These are phyloP conservation scores for Hylaeus anthracinus DNA, from an alignment of 1,140 invertebrate genomes.

Conservation along the genomic window DNA sequence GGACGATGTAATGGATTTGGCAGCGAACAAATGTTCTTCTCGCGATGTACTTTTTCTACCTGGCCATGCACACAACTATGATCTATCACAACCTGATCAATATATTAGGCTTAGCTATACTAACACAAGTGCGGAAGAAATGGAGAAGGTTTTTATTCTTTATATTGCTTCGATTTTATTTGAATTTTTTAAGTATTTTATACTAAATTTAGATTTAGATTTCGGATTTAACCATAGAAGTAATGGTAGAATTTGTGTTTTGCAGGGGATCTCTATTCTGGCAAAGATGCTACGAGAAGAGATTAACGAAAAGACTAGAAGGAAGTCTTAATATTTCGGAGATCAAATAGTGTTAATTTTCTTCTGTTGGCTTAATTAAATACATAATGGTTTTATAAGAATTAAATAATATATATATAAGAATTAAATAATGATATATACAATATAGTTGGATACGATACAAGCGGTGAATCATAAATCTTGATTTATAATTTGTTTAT, in stretches of 20 bases:
- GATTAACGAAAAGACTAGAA: neutral
- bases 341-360: too few relatives aligned
- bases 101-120: slow-evolving; percentile 82
- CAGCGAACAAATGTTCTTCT: slow-evolving; percentile 78
- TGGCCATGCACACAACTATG: slow-evolving; percentile 80
- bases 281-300: slow-evolving; percentile 49
- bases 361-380: too few relatives aligned
- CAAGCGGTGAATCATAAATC: too few relatives aligned
- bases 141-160: slow-evolving; percentile 78
- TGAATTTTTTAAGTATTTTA: neutral
- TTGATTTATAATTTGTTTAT: too few relatives aligned
- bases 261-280: slow-evolving; percentile 33
- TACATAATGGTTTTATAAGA: too few relatives aligned
- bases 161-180: neutral
- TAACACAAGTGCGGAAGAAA: slow-evolving; percentile 77
- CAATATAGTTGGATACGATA: too few relatives aligned
- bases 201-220: neutral
- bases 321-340: too few relatives aligned
- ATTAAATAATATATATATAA: too few relatives aligned
- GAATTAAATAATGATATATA: too few relatives aligned
- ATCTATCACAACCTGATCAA: slow-evolving; percentile 71
- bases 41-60: slow-evolving; percentile 81
- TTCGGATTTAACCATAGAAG: too few relatives aligned
- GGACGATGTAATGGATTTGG: slow-evolving; percentile 79
- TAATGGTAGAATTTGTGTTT: too few relatives aligned